phyloP scores from a whole-genome alignment of 2,797 vertebrate genomes.

The Eidolon dupreanum region DNA sequence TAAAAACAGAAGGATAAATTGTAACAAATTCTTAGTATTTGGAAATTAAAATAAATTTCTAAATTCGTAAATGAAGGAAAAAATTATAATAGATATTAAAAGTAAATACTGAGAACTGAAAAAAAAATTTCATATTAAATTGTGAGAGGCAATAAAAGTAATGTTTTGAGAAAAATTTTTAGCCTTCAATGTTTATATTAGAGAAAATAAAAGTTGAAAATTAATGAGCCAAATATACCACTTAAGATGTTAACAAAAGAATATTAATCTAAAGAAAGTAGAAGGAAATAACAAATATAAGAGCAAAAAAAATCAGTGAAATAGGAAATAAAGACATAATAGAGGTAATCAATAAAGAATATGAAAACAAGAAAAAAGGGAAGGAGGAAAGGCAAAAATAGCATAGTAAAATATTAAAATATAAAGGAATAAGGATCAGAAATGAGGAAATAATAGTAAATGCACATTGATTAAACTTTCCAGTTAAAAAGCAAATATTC shows the following conservation, averaged over 20 bases:
- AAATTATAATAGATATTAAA: neutral
- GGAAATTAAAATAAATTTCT: slow-evolving; percentile 9
- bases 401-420: neutral
- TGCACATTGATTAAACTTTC: neutral
- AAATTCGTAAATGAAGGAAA: neutral
- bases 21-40: neutral
- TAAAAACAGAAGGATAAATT: neutral
- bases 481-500: neutral
- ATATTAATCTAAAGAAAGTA: neutral
- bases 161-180: neutral
- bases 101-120: neutral
- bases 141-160: neutral
- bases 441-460: neutral
- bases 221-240: neutral
- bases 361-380: neutral
- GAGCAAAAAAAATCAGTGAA: neutral
- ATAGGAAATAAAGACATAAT: neutral
- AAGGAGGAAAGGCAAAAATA: neutral
- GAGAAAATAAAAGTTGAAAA: neutral
- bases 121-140: slow-evolving; percentile 3
- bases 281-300: neutral
- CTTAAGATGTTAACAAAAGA: slow-evolving; percentile 9
- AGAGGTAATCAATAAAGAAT: neutral
- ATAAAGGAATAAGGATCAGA: neutral
- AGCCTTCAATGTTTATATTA: neutral